These are phyloP conservation scores for Tachina lurida DNA, from an alignment of 2,888 invertebrate species.

Conservation along the genomic window DNA sequence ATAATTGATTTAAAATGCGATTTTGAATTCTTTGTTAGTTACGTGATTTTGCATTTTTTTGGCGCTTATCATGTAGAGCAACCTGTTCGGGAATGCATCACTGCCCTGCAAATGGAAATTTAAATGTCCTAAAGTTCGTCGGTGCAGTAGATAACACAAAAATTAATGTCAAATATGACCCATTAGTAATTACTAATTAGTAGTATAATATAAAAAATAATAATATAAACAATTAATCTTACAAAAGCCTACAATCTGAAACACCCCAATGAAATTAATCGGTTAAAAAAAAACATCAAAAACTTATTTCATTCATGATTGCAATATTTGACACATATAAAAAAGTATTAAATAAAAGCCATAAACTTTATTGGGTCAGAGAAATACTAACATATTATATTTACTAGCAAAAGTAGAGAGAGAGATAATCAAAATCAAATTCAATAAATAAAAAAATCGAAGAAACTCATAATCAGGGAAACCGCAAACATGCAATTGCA, in stretches of 20 bases:
- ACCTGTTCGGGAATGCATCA: no score
- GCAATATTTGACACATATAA: constrained; percentile 45
- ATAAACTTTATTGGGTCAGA: neutral
- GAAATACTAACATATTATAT: constrained; percentile 1
- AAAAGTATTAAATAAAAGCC: constrained; percentile 20
- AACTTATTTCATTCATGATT: constrained; percentile 62
- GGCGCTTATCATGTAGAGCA: no score
- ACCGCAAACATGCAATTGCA: no score
- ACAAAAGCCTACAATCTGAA: neutral
- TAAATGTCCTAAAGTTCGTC: no score
- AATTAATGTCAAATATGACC: no score
- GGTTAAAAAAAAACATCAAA: neutral
- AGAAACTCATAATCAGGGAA: neutral
- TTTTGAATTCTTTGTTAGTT: no score
- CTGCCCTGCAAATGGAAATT: no score
- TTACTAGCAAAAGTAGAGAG: neutral
- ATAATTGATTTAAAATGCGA: no score
- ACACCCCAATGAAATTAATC: neutral
- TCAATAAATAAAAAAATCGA: constrained; percentile 18
- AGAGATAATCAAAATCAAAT: constrained; percentile 11
- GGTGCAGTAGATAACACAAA: no score
- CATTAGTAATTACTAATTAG: neutral
- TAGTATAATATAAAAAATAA: neutral
- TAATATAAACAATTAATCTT: neutral
- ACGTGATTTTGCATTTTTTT: no score